Base-by-base conservation (phyloP, 1,140 invertebrate species). In the Tetraneura akinire region DNA sequence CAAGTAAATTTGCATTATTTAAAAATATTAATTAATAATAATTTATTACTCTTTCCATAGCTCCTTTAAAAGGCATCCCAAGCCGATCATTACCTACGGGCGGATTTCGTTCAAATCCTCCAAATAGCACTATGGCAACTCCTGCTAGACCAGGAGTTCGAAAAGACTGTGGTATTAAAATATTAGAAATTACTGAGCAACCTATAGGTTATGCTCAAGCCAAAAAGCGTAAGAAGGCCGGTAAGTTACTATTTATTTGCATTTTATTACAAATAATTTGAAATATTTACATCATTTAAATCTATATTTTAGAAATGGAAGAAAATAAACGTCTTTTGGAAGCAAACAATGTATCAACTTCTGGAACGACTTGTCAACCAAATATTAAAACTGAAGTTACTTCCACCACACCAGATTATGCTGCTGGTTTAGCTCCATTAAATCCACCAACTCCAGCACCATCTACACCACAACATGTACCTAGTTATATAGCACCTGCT, bases 111-210 rank as follows among this genome's bases (percentile, higher is more conserved):
- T 88, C 89, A n/a, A 86, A 88, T 82, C 87, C 90, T 51, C 85
- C 90, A 74, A 86, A 89, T 14, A 87, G 85, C 14, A 86, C 87
- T 81, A 83, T 87, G 32, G 87, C 86, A 51, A 85, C 86, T 81
- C 85, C 87, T 80, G 85, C 87, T 5, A 81, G 87, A 55, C 87
- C 85, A 32, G 84, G 86, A 3, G 90, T 87, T 76, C 90, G 91
- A 62, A 95, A 95, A 85, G 94, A 96, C 85, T 94, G 94, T 81
- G 96, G 96, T 76, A 94, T 96, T 81, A 95, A 98, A 87, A 86
- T 98, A 18, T 86, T 98, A 26, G 96, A 98, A 84, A 96, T 98
- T 82, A 91, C 91, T 23, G 96, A 98, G 84, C 94, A 97, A 84
- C 96, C 97, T 2, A 88, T 91, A 84, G 90, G 88, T 21, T 87